These are phyloP conservation scores for Nibea coibor DNA, from an alignment of 2,113 vertebrate species.

Conservation along the genomic window DNA sequence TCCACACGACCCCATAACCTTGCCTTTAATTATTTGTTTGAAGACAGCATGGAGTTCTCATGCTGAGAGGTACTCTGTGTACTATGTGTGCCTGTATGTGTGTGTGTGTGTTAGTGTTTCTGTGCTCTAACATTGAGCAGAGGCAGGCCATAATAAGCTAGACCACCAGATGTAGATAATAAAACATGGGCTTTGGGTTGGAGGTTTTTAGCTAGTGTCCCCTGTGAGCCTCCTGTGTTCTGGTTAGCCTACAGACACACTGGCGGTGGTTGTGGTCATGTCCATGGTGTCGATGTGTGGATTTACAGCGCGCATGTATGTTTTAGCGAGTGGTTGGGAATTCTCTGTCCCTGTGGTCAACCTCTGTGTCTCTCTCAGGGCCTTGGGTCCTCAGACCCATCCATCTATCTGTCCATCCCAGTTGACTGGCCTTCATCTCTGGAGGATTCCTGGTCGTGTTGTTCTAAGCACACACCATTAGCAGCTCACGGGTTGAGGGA, in stretches of 20 bases:
- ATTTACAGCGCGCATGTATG: constrained; percentile 71
- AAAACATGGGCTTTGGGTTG: constrained; percentile 82
- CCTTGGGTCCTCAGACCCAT: constrained; percentile 48
- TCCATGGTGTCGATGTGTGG: constrained; percentile 77
- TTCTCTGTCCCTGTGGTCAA: constrained; percentile 70
- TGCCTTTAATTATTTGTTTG: constrained; percentile 99
- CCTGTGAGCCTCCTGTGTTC: constrained; percentile 68
- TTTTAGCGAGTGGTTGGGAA: constrained; percentile 79
- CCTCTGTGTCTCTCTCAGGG: constrained; percentile 61
- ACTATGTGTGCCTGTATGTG: constrained; percentile 30
- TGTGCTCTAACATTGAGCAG: constrained; percentile 78
- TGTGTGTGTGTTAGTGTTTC: constrained; percentile 67
- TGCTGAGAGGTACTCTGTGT: constrained; percentile 89
- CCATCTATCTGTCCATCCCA: constrained; percentile 63
- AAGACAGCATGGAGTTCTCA: constrained; percentile 99
- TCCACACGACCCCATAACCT: constrained; percentile 94
- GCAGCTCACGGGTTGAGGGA: constrained; percentile 88
- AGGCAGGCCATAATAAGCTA: constrained; percentile 89
- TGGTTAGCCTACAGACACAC: constrained; percentile 70
- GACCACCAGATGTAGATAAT: constrained; percentile 97
- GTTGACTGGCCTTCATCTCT: constrained; percentile 82
- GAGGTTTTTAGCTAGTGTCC: constrained; percentile 72
- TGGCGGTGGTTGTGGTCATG: constrained; percentile 66
- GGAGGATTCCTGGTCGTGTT: constrained; percentile 83
- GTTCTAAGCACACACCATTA: constrained; percentile 91